Evolutionary conservation across 2,888 invertebrate species (phyloP), one percentile per base, ranked within the genome.

Genomic region (Tiliacea citrago): DNA sequence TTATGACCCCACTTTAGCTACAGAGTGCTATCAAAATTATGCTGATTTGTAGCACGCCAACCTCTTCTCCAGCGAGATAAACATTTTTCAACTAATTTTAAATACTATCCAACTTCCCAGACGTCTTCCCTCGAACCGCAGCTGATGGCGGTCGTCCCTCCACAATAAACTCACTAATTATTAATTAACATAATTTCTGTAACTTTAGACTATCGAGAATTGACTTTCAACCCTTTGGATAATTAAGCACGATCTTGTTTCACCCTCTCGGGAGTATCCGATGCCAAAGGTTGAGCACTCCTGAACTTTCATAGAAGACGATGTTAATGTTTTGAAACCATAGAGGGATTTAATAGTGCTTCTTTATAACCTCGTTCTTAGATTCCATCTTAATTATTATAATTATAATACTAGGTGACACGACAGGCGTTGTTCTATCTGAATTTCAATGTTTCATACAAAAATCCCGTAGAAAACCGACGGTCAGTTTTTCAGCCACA

Each of bases 171-270:
- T 80, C 65, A n/a, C 60, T 75, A 83, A 83, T 84, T 67, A 83
- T 75, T 75, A 81, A 85, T 81, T 83, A 69, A 53, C 80, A 85
- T 85, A 84, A 85, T 80, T 77, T 73, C 49, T 81, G 66, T 61
- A 75, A 83, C 68, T 67, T 69, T 21, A 65, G 68, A 66, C 70
- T 77, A 83, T 75, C 70, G 70, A 65, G 70, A 75, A 73, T 83
- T 69, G 71, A 85, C 81, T 84, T 73, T 74, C 76, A 82, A 72
- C 79, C 77, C 86, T 83, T 73, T 58, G 69, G 60, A 45, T 75
- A 81, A 78, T 72, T 83, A 74, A 65, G 66, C 69, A 63, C 67
- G 81, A 68, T 85, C 82, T 68, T 61, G 75, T 84, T 84, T 74
- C 71, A 60, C 49, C 68, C 73, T 70, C 53, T 70, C 39, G 78